Conservation (phyloP, 2,113 vertebrate species). For the Furnarius figulus region DNA sequence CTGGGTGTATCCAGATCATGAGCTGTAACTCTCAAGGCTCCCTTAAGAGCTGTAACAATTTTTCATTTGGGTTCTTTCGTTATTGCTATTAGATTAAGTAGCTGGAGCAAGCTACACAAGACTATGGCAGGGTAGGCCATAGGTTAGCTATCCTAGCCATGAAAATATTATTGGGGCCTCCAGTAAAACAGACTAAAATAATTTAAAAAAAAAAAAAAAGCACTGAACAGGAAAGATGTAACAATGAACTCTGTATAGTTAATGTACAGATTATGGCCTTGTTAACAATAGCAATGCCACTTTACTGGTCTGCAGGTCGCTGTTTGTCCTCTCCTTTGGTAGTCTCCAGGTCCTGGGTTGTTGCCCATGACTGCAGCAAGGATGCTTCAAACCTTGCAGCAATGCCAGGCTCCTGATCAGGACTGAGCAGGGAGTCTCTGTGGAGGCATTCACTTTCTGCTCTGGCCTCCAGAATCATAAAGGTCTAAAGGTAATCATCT, state of each 20-base stretch:
- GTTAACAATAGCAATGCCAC: not conserved
- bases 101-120: not conserved
- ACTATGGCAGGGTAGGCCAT: not conserved
- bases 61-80: conserved; percentile 4
- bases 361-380: not conserved
- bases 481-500: not conserved
- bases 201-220: not conserved
- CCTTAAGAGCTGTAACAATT: conserved; percentile 35
- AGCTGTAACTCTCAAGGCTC: conserved; percentile 31
- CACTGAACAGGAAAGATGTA: not conserved
- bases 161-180: not conserved
- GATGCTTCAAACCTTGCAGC: not conserved
- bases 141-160: not conserved
- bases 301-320: not conserved
- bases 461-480: not conserved
- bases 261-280: not conserved
- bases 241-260: not conserved
- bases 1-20: conserved; percentile 33
- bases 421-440: fast-evolving
- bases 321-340: not conserved
- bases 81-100: conserved; percentile 8
- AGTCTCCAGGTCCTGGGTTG: not conserved
- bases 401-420: not conserved
- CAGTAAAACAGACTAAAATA: not conserved
- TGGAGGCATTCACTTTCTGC: not conserved